phyloP scores from a whole-genome alignment of 2,888 invertebrate genomes.

The Brenthis hecate region DNA sequence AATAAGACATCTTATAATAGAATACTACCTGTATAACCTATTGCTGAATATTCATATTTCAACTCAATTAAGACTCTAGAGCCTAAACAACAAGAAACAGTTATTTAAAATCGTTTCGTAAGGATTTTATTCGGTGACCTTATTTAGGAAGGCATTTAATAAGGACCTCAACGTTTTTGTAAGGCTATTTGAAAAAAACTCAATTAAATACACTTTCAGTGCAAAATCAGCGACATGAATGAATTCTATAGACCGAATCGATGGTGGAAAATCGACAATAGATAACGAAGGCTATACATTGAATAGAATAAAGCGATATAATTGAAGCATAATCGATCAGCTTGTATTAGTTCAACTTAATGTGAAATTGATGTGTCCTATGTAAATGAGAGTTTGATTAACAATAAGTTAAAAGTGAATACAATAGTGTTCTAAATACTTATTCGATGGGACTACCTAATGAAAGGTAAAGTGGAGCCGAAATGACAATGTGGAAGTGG shows the following conservation, averaged over 20 bases:
- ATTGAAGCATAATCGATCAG: slow-evolving; percentile 16
- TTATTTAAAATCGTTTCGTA: slow-evolving; percentile 3
- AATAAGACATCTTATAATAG: background rate
- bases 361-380: slow-evolving; percentile 12
- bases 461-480: slow-evolving; percentile 26
- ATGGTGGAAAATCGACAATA: slow-evolving; percentile 46
- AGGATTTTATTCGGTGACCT: background rate
- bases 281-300: slow-evolving; percentile 38
- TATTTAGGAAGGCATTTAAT: slow-evolving; percentile 8
- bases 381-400: slow-evolving; percentile 25
- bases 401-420: slow-evolving; percentile 20
- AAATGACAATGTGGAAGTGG: slow-evolving; percentile 30
- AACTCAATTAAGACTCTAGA: background rate
- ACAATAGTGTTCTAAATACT: slow-evolving; percentile 17
- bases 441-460: background rate
- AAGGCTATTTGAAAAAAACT: slow-evolving; percentile 20
- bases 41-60: too few relatives aligned
- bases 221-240: slow-evolving; percentile 30
- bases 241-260: slow-evolving; percentile 36
- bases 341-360: slow-evolving; percentile 7
- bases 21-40: too few relatives aligned
- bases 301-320: slow-evolving; percentile 21
- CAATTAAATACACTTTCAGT: slow-evolving; percentile 27
- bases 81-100: background rate
- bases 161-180: slow-evolving; percentile 4